Conservation (phyloP, 2,888 invertebrate genomes). For the Pilophorus perplexus region DNA sequence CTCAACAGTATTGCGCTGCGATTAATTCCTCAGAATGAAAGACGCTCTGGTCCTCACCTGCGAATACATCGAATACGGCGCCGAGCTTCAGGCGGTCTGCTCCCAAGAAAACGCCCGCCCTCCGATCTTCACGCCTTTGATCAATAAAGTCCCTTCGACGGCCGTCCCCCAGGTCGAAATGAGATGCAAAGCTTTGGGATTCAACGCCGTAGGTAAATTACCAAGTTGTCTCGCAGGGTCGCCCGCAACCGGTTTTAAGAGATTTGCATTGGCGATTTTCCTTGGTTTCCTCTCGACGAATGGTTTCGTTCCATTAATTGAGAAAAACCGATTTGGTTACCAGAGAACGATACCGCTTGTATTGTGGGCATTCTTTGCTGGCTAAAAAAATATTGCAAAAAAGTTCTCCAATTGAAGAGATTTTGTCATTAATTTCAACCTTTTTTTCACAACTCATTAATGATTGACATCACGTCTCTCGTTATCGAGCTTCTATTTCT, state of each 20-base stretch:
- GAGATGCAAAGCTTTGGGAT: conserved; percentile 41
- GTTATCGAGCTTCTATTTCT: too few relatives aligned
- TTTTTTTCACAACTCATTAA: too few relatives aligned
- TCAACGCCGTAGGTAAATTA: conserved; percentile 38
- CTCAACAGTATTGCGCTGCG: background rate
- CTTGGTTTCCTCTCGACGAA: too few relatives aligned
- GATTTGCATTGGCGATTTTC: background rate
- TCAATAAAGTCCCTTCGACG: background rate
- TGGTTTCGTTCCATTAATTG: too few relatives aligned
- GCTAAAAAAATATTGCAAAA: too few relatives aligned
- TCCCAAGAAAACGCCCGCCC: conserved; percentile 26
- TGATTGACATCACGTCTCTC: too few relatives aligned
- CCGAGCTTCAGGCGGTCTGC: conserved; percentile 29
- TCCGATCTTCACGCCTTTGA: conserved; percentile 24
- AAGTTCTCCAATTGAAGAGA: too few relatives aligned
- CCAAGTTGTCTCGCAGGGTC: background rate
- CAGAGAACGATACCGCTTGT: too few relatives aligned
- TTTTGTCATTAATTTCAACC: too few relatives aligned
- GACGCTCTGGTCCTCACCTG: conserved; percentile 18
- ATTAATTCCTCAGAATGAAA: conserved; percentile 11
- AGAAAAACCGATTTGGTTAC: too few relatives aligned
- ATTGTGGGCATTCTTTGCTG: too few relatives aligned
- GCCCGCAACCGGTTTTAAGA: background rate
- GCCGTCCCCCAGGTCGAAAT: conserved; percentile 4
- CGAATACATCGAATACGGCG: conserved; percentile 35